phyloP scores from a whole-genome alignment of 30 jellyfish, hydroid and myxozoan genomes.

The Rhopilema esculentum region DNA sequence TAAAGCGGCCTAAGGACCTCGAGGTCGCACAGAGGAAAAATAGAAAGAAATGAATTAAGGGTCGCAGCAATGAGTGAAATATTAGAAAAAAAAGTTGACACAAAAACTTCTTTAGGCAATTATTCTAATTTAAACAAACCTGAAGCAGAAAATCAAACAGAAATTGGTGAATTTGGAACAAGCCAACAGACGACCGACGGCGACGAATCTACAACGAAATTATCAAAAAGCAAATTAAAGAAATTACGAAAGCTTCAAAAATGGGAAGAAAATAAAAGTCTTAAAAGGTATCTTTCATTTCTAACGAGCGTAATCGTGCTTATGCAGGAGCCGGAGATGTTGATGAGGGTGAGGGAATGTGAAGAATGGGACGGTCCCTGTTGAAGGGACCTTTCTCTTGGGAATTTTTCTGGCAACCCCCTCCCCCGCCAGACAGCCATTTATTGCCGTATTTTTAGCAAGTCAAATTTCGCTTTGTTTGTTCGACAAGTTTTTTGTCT shows the following conservation, averaged over 20 bases:
- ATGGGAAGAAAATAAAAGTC: slow-evolving; percentile 55
- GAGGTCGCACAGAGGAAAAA: neutral
- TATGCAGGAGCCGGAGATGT: too few relatives aligned
- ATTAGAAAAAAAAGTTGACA: neutral
- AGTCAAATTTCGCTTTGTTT: too few relatives aligned
- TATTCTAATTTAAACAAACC: neutral
- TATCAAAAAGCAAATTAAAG: slow-evolving; percentile 78
- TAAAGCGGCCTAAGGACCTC: neutral
- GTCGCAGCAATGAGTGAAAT: neutral
- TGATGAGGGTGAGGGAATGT: too few relatives aligned
- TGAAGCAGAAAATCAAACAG: neutral
- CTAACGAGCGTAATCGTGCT: too few relatives aligned
- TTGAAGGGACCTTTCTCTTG: too few relatives aligned
- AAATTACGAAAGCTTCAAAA: slow-evolving; percentile 64
- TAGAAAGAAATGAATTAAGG: neutral
- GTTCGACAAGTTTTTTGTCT: too few relatives aligned
- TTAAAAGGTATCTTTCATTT: slow-evolving; percentile 20
- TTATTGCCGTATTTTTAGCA: too few relatives aligned
- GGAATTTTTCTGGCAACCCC: too few relatives aligned
- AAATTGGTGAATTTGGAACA: neutral
- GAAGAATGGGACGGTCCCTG: too few relatives aligned
- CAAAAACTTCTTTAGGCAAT: neutral
- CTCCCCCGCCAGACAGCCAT: too few relatives aligned
- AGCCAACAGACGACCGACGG: neutral
- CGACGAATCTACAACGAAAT: neutral